Percentiles rank a stretch among this genome's conserved stretches.
Evolutionary conservation across 2,888 invertebrate species (phyloP).

Genomic region (Mesochorus sp.): DNA sequence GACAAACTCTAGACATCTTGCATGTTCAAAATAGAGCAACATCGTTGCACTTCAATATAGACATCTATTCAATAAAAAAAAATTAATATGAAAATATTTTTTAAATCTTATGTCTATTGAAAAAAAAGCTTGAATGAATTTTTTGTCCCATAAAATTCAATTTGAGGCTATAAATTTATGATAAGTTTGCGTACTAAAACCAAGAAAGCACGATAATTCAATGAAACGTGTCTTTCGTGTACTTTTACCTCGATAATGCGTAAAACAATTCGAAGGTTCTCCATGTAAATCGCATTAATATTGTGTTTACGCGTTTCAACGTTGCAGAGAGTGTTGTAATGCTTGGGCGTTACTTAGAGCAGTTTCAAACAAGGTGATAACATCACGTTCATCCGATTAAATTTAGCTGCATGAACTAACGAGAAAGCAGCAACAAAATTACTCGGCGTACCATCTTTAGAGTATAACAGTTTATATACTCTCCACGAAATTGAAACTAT

Average conservation of each 20-base stretch:
- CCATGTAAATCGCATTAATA: constrained; percentile 1
- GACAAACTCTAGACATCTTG: neutral
- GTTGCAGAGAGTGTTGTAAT: neutral
- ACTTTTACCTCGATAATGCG: neutral
- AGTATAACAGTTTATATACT: no score
- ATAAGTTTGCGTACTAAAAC: constrained; percentile 18
- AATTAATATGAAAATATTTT: no score
- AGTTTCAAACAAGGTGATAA: neutral
- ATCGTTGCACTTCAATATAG: neutral
- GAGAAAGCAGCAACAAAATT: no score
- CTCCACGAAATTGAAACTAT: neutral
- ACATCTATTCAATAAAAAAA: no score
- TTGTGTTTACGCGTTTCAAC: constrained; percentile 14
- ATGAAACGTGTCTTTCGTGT: constrained; percentile 6
- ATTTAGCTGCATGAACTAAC: neutral
- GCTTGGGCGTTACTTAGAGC: neutral
- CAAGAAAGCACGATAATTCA: constrained; percentile 14
- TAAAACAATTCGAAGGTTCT: neutral
- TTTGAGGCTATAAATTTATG: neutral
- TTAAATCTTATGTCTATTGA: no score
- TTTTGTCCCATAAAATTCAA: neutral
- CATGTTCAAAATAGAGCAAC: no score
- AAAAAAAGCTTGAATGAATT: no score
- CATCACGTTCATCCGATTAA: constrained; percentile 14
- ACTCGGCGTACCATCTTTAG: no score